A percentile compares a stretch with the other conserved stretches of the same genome.
Evolutionary conservation across 2,113 vertebrate genomes (phyloP).

Genomic region (Mirza zaza): DNA sequence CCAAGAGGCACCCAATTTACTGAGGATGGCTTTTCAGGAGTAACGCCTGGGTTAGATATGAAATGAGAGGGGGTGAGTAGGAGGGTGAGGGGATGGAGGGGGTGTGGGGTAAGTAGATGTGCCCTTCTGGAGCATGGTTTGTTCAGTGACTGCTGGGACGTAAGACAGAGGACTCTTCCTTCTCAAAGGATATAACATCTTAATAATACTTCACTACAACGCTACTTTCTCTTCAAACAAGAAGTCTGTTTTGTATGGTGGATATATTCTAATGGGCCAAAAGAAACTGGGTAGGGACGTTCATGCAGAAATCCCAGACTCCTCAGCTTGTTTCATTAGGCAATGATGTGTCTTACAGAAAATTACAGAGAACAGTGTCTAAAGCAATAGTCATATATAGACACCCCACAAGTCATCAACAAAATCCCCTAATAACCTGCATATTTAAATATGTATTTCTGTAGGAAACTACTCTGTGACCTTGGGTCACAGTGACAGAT

Average conservation of each 20-base stretch:
- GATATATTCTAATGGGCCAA: background rate
- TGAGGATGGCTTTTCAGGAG: background rate
- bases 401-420: background rate
- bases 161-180: background rate
- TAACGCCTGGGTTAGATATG: background rate
- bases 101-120: rapidly evolving
- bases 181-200: background rate
- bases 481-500: background rate
- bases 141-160: background rate
- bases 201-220: background rate
- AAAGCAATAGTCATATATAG: background rate
- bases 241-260: background rate
- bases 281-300: background rate
- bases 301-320: background rate
- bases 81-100: too few species aligned
- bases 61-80: background rate
- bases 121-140: background rate
- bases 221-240: background rate
- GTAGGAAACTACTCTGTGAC: background rate
- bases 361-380: background rate
- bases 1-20: background rate
- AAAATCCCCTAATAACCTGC: background rate
- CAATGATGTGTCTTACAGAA: background rate
- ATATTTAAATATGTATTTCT: background rate
- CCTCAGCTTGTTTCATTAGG: background rate